These are phyloP conservation scores for Coptodon bakossiorum DNA, from an alignment of 2,113 vertebrate species.

Conservation along the genomic window DNA sequence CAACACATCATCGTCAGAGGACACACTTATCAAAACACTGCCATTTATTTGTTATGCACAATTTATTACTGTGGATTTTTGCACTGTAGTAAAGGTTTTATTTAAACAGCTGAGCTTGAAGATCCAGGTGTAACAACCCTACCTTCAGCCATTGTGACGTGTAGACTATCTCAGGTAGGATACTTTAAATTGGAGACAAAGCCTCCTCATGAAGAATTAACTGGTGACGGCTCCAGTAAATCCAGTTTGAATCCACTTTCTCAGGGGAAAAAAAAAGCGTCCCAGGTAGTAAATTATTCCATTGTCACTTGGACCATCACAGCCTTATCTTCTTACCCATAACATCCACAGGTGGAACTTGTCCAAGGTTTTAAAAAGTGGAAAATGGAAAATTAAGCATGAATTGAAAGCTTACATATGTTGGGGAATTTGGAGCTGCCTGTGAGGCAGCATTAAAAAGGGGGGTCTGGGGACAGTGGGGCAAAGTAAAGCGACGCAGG, in stretches of 20 bases:
- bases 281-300: conserved; percentile 36
- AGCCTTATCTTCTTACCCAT: conserved; percentile 13
- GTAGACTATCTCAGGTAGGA: conserved; percentile 14
- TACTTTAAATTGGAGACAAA: not conserved
- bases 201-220: conserved; percentile 29
- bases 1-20: conserved; percentile 24
- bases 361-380: not conserved
- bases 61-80: not conserved
- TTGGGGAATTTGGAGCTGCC: conserved; percentile 50
- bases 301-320: conserved; percentile 5
- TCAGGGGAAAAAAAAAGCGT: not conserved
- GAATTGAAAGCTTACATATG: not conserved
- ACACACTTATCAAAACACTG: not conserved
- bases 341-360: conserved; percentile 26
- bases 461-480: conserved; percentile 28
- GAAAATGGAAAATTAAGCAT: not conserved
- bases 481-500: conserved; percentile 8
- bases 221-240: not conserved
- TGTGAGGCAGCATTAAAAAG: conserved; percentile 53
- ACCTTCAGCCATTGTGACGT: conserved; percentile 69
- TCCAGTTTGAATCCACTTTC: conserved; percentile 14
- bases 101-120: not conserved
- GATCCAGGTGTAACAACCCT: conserved; percentile 1
- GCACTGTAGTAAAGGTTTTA: not conserved
- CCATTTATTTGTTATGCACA: not conserved